These are phyloP conservation scores for Ctena decussata DNA, from an alignment of 2,888 invertebrate genomes.

Conservation along the genomic window DNA sequence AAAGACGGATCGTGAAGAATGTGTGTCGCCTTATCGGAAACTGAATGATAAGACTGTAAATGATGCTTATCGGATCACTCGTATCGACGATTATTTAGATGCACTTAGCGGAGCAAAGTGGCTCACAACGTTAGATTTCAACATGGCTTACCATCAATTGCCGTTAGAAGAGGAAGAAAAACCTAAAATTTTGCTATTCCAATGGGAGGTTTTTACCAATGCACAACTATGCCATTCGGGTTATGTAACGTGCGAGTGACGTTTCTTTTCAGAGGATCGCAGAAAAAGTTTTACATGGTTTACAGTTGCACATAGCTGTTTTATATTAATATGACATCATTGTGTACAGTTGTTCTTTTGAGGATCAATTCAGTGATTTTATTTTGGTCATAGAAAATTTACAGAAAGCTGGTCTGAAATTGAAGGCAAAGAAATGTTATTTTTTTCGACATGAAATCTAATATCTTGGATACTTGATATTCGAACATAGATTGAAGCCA, in stretches of 20 bases:
- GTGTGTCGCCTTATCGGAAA: conserved; percentile 42
- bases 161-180: conserved; percentile 40
- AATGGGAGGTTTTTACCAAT: conserved; percentile 39
- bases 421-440: conserved; percentile 24
- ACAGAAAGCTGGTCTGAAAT: background rate
- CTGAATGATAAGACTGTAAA: conserved; percentile 52
- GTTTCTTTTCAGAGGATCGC: conserved; percentile 30
- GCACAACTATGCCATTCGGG: conserved; percentile 39
- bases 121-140: conserved; percentile 40
- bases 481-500: background rate
- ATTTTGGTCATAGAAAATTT: background rate
- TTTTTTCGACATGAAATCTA: conserved; percentile 12
- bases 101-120: conserved; percentile 29
- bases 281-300: conserved; percentile 7
- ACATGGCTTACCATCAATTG: conserved; percentile 45
- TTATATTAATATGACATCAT: conserved; percentile 5
- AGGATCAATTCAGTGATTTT: conserved; percentile 14
- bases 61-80: conserved; percentile 53
- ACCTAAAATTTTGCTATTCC: conserved; percentile 39
- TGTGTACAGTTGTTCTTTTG: conserved; percentile 13
- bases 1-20: conserved; percentile 44
- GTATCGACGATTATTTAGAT: conserved; percentile 47
- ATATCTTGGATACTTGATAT: conserved; percentile 23
- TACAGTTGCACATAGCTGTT: conserved; percentile 23
- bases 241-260: conserved; percentile 42